phyloP scores from a whole-genome alignment of 2,888 invertebrate genomes.

The Himalopsyche anomala region DNA sequence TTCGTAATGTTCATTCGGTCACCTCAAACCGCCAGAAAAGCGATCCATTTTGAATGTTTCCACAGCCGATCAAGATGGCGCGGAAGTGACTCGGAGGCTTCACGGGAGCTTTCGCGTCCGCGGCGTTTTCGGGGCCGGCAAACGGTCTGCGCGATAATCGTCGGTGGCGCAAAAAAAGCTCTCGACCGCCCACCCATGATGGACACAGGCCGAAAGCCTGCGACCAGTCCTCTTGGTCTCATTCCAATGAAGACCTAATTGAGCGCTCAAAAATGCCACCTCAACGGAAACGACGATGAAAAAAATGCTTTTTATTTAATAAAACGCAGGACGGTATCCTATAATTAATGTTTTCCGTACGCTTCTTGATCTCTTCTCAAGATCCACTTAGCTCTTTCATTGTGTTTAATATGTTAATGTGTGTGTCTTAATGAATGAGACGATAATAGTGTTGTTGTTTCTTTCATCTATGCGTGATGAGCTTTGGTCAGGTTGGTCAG shows the following conservation, averaged over 20 bases:
- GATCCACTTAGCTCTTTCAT: not conserved
- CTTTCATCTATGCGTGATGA: no score
- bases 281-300: conserved; percentile 30
- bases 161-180: conserved; percentile 49
- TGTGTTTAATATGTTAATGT: not conserved
- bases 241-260: conserved; percentile 63
- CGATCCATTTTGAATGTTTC: not conserved
- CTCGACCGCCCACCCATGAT: conserved; percentile 63
- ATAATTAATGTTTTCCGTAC: not conserved
- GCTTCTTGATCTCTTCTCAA: not conserved
- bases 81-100: conserved; percentile 35
- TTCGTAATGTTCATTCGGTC: not conserved
- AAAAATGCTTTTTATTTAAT: not conserved
- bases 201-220: conserved; percentile 55
- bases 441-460: not conserved
- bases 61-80: conserved; percentile 7
- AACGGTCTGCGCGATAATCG: conserved; percentile 18
- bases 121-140: conserved; percentile 22
- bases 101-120: conserved; percentile 37
- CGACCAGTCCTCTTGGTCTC: conserved; percentile 49
- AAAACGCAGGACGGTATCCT: not conserved
- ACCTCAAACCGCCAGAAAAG: conserved; percentile 7
- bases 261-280: conserved; percentile 64
- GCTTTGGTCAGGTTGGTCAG: not conserved
- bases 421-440: not conserved